Evolutionary conservation across 2,888 invertebrate genomes (phyloP), one percentile per base, ranked within the genome.

Genomic region (Aporophyla nigra): DNA sequence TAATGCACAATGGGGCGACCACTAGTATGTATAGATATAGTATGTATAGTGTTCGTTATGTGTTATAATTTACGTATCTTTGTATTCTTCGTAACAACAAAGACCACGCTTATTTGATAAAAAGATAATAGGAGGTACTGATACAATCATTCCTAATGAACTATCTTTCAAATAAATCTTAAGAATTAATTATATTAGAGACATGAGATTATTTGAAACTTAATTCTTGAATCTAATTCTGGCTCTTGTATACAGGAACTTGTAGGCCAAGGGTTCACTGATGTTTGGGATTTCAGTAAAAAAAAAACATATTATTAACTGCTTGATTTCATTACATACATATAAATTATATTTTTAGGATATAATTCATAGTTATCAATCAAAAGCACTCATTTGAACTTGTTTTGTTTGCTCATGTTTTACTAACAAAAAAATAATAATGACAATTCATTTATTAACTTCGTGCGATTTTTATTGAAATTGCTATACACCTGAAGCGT

Each of bases 131-230:
- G n/a, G n/a, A 62, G 16, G 40, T 16, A n/a, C 43, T 62, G 9
- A 62, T 62, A n/a, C n/a, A 62, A 62, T 62, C 16, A 24, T 46
- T 46, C 24, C 21, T 21, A 59, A 63, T 16, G 43, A 46, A n/a
- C 43, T 63, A 63, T 46, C 24, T 63, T 63, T 24, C 46, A 40
- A 46, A 46, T 24, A 63, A 24, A 63, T 46, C 63, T 6, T 63
- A 24, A 24, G 19, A 63, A 63, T 10, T 19, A 63, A 19, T 10
- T 63, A 24, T 43, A 43, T 62, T n/a, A n/a, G 10, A 16, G 43
- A 16, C 43, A 63, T 7, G 43, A 59, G 62, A 43, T 43, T 43
- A 43, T 63, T 14, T 1, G 4, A n/a, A 43, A 43, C 14, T n/a
- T 59, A 59, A 14, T 27, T 56, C 24, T 16, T 33, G 14, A 62